A percentile compares a stretch with the other conserved stretches of the same genome.
phyloP scores from a whole-genome alignment of 2,888 invertebrate species.

The Rhagophthalmus giganteus region DNA sequence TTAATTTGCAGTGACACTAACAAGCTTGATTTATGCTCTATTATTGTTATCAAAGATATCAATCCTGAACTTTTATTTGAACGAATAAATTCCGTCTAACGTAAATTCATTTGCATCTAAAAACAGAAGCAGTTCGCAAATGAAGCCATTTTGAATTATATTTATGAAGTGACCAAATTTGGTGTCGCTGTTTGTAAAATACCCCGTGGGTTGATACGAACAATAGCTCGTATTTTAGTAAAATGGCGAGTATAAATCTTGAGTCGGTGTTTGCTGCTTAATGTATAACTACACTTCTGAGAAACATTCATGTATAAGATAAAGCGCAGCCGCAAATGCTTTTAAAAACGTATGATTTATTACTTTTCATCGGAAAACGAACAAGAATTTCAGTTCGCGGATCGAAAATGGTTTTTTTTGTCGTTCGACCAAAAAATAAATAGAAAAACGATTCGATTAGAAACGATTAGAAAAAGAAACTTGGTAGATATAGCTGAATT shows the following conservation, averaged over 20 bases:
- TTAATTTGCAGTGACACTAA: conserved; percentile 16
- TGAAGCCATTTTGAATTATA: conserved; percentile 57
- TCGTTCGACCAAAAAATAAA: not conserved
- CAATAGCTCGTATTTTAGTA: conserved; percentile 55
- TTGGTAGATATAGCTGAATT: too few relatives aligned
- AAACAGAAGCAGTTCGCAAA: conserved; percentile 50
- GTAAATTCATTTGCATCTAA: conserved; percentile 25
- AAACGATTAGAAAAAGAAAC: not conserved
- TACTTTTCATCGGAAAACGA: too few relatives aligned
- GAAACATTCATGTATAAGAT: conserved; percentile 39
- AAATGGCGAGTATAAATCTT: conserved; percentile 52
- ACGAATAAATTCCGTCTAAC: not conserved
- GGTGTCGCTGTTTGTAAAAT: conserved; percentile 56
- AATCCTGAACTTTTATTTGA: not conserved
- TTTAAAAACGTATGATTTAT: not conserved
- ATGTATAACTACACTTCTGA: conserved; percentile 50
- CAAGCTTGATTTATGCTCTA: conserved; percentile 13
- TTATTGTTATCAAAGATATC: conserved; percentile 5
- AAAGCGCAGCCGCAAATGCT: conserved; percentile 4
- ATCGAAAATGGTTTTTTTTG: too few relatives aligned
- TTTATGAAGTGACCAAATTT: conserved; percentile 58
- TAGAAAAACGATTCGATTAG: not conserved
- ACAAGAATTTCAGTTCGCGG: too few relatives aligned
- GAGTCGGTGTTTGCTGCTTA: conserved; percentile 46
- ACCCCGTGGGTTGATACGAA: conserved; percentile 52